Base-by-base conservation (phyloP, 2,888 invertebrate species). In the Rhorus exstirpatorius region DNA sequence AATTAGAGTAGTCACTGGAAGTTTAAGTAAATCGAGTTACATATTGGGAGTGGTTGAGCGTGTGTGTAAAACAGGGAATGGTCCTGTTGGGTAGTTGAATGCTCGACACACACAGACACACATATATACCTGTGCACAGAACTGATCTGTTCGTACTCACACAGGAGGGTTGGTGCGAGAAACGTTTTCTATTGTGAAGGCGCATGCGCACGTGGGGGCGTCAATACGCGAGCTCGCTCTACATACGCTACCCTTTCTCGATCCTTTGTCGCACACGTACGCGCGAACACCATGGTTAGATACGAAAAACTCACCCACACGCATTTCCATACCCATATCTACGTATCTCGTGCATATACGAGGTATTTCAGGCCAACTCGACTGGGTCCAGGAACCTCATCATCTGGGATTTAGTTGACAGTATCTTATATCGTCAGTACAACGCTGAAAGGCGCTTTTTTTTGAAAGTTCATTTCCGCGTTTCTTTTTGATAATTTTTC, bases 161-260 rank as follows among this genome's bases (percentile, higher is more conserved):
- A 72, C 84, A 84, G 63, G 83, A 84, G 84, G 85, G 86, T 83
- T 86, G 81, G 84, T 81, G 76, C 74, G 85, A 80, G 71, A 86
- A 72, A 79, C 70, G 70, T 75, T 76, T 75, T 67, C 77, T 41
- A 72, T 44, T 35, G 65, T 70, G 71, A 58, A 10, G 51, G 91
- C 92, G 92, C 92, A 90, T 91, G 92, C 92, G 91, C 88, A 24
- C 82, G 83, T 86, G 87, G 86, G 88, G 90, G 89, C 92, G 92
- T 92, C 92, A 92, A 92, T 92, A 92, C 92, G 88, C 81, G 87
- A 83, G 78, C 88, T 74, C 77, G 60, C 71, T 86, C 87, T 87
- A 81, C 76, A 86, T 87, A 87, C 87, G 87, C 90, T 88, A 91
- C 90, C 90, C 90, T 90, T 90, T 89, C 89, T 84, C 86, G 87